These are phyloP conservation scores for Brachirus orientalis DNA, from an alignment of 2,113 vertebrate genomes.

Conservation along the genomic window DNA sequence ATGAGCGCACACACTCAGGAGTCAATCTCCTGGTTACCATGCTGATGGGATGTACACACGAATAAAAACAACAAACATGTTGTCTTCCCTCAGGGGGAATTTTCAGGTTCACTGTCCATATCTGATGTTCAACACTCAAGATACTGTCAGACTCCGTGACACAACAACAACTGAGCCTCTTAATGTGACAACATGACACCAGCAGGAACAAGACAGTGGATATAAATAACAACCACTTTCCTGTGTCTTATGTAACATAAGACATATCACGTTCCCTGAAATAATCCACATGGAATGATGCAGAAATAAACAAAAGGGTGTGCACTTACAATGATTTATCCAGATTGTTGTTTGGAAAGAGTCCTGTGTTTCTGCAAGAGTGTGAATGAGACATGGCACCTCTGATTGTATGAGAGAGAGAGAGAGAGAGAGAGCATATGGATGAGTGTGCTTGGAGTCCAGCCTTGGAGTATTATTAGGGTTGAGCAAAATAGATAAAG, in stretches of 20 bases:
- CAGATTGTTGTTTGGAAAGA: slow-evolving; percentile 37
- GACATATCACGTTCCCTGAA: slow-evolving; percentile 19
- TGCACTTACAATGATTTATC: slow-evolving; percentile 51
- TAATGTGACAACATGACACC: neutral
- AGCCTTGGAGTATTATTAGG: slow-evolving; percentile 34
- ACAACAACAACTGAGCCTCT: slow-evolving; percentile 28
- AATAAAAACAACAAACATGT: slow-evolving; percentile 17
- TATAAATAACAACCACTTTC: slow-evolving; percentile 22
- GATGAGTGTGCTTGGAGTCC: slow-evolving; percentile 27
- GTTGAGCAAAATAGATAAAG: slow-evolving; percentile 52
- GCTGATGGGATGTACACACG: slow-evolving; percentile 29
- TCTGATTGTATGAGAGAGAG: slow-evolving; percentile 19
- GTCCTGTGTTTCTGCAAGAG: slow-evolving; percentile 26
- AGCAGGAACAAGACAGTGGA: slow-evolving; percentile 6
- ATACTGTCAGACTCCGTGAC: slow-evolving; percentile 37
- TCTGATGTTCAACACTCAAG: slow-evolving; percentile 37
- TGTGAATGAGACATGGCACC: slow-evolving; percentile 6
- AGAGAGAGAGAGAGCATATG: slow-evolving; percentile 17
- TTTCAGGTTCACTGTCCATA: slow-evolving; percentile 23
- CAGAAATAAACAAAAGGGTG: slow-evolving; percentile 33
- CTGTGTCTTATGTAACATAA: neutral
- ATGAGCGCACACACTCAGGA: neutral
- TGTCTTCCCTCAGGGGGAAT: slow-evolving; percentile 10
- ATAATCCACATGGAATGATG: slow-evolving; percentile 19
- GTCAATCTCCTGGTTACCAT: slow-evolving; percentile 34